Percentiles rank a stretch among this genome's conserved stretches.
phyloP scores from a whole-genome alignment of 2,113 vertebrate genomes.

The Heteronetta atricapilla region DNA sequence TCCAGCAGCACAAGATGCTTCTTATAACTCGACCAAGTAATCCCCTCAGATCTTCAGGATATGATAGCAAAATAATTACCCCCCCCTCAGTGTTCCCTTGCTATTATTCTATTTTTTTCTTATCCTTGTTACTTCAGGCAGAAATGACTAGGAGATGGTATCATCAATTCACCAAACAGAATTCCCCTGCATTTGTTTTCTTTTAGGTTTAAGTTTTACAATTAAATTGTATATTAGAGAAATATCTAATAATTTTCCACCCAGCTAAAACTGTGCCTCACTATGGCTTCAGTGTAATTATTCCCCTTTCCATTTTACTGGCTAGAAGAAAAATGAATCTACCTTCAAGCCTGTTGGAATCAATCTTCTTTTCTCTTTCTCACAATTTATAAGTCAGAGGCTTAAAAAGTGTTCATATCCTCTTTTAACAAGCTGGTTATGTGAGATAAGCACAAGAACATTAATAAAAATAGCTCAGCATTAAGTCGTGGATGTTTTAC shows the following conservation, averaged over 20 bases:
- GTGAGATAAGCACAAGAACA: constrained; percentile 45
- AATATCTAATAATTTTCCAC: background rate
- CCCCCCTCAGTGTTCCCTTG: background rate
- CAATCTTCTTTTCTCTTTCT: constrained; percentile 60
- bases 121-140: background rate
- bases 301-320: background rate
- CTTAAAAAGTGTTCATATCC: constrained; percentile 51
- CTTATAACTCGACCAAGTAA: rapidly evolving
- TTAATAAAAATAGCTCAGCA: constrained; percentile 57
- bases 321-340: constrained; percentile 29
- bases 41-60: background rate
- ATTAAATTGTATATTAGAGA: background rate
- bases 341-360: constrained; percentile 43
- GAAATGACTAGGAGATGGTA: background rate
- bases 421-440: constrained; percentile 64
- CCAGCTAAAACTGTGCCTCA: background rate
- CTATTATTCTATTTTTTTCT: background rate
- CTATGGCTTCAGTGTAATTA: background rate
- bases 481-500: constrained; percentile 21
- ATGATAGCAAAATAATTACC: background rate
- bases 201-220: background rate
- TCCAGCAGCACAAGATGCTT: constrained; percentile 1
- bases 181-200: background rate
- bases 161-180: constrained; percentile 1
- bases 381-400: constrained; percentile 34